These are phyloP conservation scores for Chiloscyllium plagiosum DNA, from an alignment of 2,113 vertebrate genomes.

Conservation along the genomic window DNA sequence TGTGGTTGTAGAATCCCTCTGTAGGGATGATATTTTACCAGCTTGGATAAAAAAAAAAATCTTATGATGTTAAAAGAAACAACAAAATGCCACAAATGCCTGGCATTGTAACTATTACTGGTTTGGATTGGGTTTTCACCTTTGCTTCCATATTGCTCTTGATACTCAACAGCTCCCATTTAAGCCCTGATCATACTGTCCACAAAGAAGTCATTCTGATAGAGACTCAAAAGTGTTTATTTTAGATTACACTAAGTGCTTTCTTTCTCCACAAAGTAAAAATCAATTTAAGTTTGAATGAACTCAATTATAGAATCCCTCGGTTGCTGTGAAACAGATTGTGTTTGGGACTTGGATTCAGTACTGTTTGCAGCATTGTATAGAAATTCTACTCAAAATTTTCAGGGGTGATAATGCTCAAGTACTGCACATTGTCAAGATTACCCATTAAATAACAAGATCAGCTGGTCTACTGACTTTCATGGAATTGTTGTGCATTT, in stretches of 20 bases:
- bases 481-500: neutral
- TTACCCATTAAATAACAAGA: slow-evolving; percentile 2
- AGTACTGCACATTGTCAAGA: neutral
- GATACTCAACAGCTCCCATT: neutral
- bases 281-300: slow-evolving; percentile 10
- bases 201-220: neutral
- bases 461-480: neutral
- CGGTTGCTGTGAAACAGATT: neutral
- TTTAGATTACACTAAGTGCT: neutral
- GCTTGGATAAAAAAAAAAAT: neutral
- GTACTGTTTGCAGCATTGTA: neutral
- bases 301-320: neutral
- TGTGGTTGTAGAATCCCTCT: neutral
- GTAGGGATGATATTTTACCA: neutral
- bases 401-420: neutral
- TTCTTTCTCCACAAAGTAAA: neutral
- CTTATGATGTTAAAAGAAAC: neutral
- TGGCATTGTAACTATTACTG: neutral
- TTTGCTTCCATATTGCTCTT: neutral
- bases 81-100: neutral
- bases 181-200: neutral
- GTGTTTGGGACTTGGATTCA: neutral
- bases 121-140: too few relatives aligned
- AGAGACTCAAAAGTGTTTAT: neutral
- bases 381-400: neutral